Evolutionary conservation across 2,888 invertebrate genomes (phyloP), one percentile per base, ranked within the genome.

Genomic region (Dryocosmus kuriphilus): DNA sequence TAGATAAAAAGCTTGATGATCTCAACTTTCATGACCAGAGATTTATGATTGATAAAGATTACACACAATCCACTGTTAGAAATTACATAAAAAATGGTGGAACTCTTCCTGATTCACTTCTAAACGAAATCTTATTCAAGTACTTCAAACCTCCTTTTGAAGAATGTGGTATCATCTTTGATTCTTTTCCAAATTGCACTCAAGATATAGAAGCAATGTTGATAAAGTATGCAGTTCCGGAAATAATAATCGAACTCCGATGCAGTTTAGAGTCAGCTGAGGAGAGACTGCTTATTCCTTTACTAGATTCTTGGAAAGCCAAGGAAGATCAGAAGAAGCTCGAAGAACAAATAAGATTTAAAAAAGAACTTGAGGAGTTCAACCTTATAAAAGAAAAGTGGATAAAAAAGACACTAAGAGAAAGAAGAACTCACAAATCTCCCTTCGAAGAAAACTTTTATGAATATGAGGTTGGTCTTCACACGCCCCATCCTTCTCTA

Each of bases 131-230:
- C 51, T 84, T 94, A 41, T 89, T 89, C 35, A 91, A 89, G 41
- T 89, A 93, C 38, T 93, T 93, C 85, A 87, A 92, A 74, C 88
- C 92, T 74, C 94, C 94, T 0, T 93, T 92, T 85, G 89, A 88
- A 27, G 85, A 88, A 6, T 90, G 89, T 24, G 94, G 95, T 7
- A 92, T 95, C 86, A 91, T 95, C 60, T 87, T 95, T 57, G 94
- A 95, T 88, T 94, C 94, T 75, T 95, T 94, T 90, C 95, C 95
- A 11, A 93, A 92, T 87, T 88, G 93, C 78, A 88, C 92, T 8
- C 89, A 90, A 73, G 95, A 95, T 88, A 87, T 94, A 4, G 92
- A 93, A 81, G 92, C 92, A 57, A 93, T 94, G 92, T 79, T 92
- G 7, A 85, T 92, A 32, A 89, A 91, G 83, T 92, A 89, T 85